These are phyloP conservation scores for Macrosoma leucophasiata DNA, from an alignment of 2,888 invertebrate species.

Conservation along the genomic window DNA sequence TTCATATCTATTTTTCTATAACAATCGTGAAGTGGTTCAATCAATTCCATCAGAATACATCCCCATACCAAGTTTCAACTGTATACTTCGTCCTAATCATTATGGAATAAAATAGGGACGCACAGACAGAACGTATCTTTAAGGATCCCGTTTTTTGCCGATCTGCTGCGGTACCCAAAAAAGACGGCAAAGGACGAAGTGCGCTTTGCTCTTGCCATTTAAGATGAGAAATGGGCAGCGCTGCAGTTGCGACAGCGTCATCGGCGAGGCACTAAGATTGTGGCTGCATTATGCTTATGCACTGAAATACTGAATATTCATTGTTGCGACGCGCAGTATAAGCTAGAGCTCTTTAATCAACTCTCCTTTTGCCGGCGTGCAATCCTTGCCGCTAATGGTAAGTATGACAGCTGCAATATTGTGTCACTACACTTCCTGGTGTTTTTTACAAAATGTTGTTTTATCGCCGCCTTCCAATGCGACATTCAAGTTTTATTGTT, in stretches of 20 bases:
- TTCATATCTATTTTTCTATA: too few relatives aligned
- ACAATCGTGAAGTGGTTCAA: too few relatives aligned
- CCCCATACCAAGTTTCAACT: too few relatives aligned
- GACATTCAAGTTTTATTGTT: conserved; percentile 3
- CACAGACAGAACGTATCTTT: too few relatives aligned
- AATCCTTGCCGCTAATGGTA: conserved; percentile 34
- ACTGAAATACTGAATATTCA: conserved; percentile 66
- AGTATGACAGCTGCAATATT: conserved; percentile 28
- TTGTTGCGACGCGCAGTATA: conserved; percentile 45
- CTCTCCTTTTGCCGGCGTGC: conserved; percentile 41
- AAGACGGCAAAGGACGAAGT: conserved; percentile 28
- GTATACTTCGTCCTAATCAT: too few relatives aligned
- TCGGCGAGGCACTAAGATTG: conserved; percentile 50
- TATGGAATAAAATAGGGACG: too few relatives aligned
- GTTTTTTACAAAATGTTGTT: conserved; percentile 1
- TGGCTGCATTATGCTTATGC: conserved; percentile 59
- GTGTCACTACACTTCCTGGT: conserved; percentile 11
- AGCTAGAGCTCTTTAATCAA: conserved; percentile 57
- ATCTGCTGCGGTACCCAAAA: conserved; percentile 31
- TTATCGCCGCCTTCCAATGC: conserved; percentile 6
- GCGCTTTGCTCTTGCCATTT: conserved; percentile 55
- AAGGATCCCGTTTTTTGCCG: too few relatives aligned
- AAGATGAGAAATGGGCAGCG: conserved; percentile 67
- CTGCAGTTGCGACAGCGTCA: conserved; percentile 51
- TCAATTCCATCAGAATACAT: too few relatives aligned